A percentile compares a stretch with the other conserved stretches of the same genome.
Conservation (phyloP, 2,113 vertebrate species). For the Xerus inauris region DNA sequence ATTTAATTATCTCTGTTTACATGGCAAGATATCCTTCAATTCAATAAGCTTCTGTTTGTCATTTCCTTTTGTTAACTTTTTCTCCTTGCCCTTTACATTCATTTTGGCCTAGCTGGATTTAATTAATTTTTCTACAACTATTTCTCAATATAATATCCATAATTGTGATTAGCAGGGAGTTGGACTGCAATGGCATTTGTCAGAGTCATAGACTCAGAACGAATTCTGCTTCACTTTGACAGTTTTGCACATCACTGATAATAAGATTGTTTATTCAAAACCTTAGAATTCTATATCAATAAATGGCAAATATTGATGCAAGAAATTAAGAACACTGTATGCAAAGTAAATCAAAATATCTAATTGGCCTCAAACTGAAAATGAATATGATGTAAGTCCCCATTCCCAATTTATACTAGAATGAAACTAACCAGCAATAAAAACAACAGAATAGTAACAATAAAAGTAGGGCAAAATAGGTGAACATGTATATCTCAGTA, state of each 20-base stretch:
- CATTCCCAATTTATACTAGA: background rate
- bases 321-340: constrained; percentile 8
- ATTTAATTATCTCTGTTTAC: constrained; percentile 75
- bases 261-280: constrained; percentile 59
- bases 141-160: constrained; percentile 55
- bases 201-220: constrained; percentile 54
- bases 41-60: constrained; percentile 60
- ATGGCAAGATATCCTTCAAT: constrained; percentile 41
- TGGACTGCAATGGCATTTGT: constrained; percentile 51
- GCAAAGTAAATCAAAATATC: constrained; percentile 57
- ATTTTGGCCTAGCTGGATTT: constrained; percentile 65
- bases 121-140: constrained; percentile 72
- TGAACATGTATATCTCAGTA: background rate
- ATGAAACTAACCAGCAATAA: constrained; percentile 17
- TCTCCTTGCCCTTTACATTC: constrained; percentile 54
- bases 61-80: constrained; percentile 57
- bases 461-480: background rate
- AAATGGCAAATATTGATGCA: constrained; percentile 32
- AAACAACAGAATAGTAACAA: constrained; percentile 1
- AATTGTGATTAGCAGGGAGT: constrained; percentile 56
- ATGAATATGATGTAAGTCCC: background rate
- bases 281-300: constrained; percentile 54
- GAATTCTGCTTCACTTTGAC: constrained; percentile 59
- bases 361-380: constrained; percentile 50
- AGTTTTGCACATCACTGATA: constrained; percentile 61